phyloP scores from a whole-genome alignment of 1,140 invertebrate species.

The Helicoverpa armigera region DNA sequence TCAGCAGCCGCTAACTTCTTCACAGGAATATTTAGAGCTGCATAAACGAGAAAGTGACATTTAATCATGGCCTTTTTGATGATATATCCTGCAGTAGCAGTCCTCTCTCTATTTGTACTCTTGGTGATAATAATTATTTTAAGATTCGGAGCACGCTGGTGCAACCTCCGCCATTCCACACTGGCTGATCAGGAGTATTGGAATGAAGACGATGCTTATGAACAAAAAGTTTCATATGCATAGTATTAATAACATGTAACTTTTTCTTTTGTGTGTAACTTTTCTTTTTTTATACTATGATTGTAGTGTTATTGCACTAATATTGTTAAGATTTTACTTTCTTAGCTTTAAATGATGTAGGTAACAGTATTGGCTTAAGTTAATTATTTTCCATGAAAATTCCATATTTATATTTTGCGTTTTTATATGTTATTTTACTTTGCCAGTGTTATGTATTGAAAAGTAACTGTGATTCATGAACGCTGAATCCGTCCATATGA shows the following conservation, averaged over 20 bases:
- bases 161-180: slow-evolving; percentile 89
- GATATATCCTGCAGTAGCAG: slow-evolving; percentile 91
- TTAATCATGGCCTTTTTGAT: slow-evolving; percentile 91
- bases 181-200: slow-evolving; percentile 79
- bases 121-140: slow-evolving; percentile 91
- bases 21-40: slow-evolving; percentile 91
- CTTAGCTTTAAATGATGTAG: too few relatives aligned
- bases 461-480: background rate
- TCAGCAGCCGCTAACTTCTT: slow-evolving; percentile 75
- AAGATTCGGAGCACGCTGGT: slow-evolving; percentile 90
- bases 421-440: background rate
- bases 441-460: too few relatives aligned
- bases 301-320: too few relatives aligned
- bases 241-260: slow-evolving; percentile 41
- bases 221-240: slow-evolving; percentile 81
- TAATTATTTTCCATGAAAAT: too few relatives aligned
- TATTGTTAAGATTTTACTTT: too few relatives aligned
- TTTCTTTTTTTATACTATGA: background rate
- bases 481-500: background rate
- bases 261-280: background rate
- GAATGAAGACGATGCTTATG: slow-evolving; percentile 78
- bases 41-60: slow-evolving; percentile 94
- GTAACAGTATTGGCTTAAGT: too few relatives aligned
- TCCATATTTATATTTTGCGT: background rate
- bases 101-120: slow-evolving; percentile 91